phyloP scores from a whole-genome alignment of 2,888 invertebrate species.

The Tachina grossa region DNA sequence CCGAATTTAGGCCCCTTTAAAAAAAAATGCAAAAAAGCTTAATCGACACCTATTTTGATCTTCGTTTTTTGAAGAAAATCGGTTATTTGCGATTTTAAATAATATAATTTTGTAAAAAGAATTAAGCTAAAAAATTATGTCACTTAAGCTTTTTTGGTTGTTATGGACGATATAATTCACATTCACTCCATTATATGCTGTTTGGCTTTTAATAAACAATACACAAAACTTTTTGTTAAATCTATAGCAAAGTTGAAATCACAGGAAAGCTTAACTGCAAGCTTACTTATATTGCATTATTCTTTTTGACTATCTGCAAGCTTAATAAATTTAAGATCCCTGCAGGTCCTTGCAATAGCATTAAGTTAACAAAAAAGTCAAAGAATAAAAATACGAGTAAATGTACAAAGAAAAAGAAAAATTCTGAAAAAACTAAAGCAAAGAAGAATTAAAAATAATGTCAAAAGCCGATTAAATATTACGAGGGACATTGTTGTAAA shows the following conservation, averaged over 20 bases:
- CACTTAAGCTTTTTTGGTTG: too few species aligned
- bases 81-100: too few species aligned
- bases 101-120: too few species aligned
- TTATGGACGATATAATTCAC: too few species aligned
- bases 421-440: not conserved
- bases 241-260: not conserved
- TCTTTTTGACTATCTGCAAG: not conserved
- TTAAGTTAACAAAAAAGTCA: not conserved
- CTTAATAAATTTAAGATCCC: conserved; percentile 16
- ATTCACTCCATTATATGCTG: too few species aligned
- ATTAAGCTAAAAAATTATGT: too few species aligned
- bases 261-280: not conserved
- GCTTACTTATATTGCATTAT: not conserved
- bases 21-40: too few species aligned
- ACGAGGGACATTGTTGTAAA: not conserved
- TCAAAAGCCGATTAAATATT: not conserved
- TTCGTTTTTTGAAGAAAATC: too few species aligned
- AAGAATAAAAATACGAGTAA: not conserved
- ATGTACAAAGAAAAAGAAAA: not conserved
- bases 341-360: not conserved
- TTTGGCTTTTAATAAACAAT: too few species aligned
- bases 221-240: not conserved
- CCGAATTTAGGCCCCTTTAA: too few species aligned
- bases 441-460: not conserved
- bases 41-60: too few species aligned